Evolutionary conservation across 2,113 vertebrate genomes (phyloP), one percentile per base, ranked within the genome.

Genomic region (Hoplias malabaricus): DNA sequence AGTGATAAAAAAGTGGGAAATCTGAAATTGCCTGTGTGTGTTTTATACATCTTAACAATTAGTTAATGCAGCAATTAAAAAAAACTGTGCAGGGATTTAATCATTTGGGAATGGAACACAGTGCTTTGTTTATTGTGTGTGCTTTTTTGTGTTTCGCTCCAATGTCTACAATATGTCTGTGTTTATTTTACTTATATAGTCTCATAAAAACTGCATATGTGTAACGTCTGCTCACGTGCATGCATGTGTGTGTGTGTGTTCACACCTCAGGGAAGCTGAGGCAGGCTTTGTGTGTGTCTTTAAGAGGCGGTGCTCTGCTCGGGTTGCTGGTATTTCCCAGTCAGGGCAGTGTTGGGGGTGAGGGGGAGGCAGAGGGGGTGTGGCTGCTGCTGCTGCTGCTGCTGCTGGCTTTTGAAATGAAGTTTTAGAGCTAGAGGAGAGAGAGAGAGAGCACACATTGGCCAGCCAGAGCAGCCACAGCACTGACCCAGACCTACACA

Each of bases 221-320:
- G 27, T 12, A 56, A 38, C 13, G 7, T 27, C 19, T 34, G 38
- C 43, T 3, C 25, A 11, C 11, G 12, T 43, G 75, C 23, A 38
- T 80, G 34, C 67, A 43, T 38, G 75, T 72, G 77, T 70, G 7
- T 50, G 56, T 67, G 42, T 54, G 6, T 7, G 23, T 43, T 38
- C 61, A 80, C 21, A 19, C 34, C 16, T 63, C 23, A 11, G 38
- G 19, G 4, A 14, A 56, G 29, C 12, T 6, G 42, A 46, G 53
- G 71, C 59, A 13, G 4, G n/a, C 38, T 40, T 36, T 81, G 57
- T 75, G 86, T 91, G 86, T 91, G 14, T 83, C 92, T 93, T 93
- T 93, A 93, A 93, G 85, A 91, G 93, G 93, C 87, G 90, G 88
- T 46, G 81, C 86, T 85, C 76, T 85, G 73, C 69, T 73, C 72